A percentile compares a stretch with the other conserved stretches of the same genome.
Evolutionary conservation across 2,797 vertebrate species (phyloP).

Genomic region (Gymnothorax javanicus): DNA sequence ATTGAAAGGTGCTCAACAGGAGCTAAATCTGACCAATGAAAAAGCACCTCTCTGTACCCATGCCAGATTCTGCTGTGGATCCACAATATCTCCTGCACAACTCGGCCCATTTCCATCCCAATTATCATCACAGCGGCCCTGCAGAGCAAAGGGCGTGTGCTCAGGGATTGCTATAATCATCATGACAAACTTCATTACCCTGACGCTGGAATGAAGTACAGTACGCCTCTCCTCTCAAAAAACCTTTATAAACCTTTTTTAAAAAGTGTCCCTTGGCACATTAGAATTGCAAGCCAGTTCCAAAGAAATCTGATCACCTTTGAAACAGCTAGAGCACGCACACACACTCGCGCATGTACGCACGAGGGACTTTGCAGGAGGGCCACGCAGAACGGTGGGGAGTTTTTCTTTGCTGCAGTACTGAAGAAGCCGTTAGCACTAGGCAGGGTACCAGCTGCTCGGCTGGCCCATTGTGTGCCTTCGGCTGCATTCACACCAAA

Average conservation of each 20-base stretch:
- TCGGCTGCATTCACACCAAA: no score
- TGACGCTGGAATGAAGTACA: neutral
- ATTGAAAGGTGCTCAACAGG: neutral
- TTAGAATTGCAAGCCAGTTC: neutral
- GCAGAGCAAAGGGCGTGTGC: neutral
- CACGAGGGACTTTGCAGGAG: neutral
- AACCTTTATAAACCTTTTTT: neutral
- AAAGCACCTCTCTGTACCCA: neutral
- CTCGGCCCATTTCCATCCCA: neutral
- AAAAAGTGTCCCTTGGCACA: neutral
- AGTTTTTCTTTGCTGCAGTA: constrained; percentile 63
- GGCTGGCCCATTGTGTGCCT: constrained; percentile 60
- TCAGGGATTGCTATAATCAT: neutral
- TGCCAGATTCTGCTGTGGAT: neutral
- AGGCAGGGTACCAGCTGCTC: constrained; percentile 72
- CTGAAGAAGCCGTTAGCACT: constrained; percentile 60
- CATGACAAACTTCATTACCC: neutral
- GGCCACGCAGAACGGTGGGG: constrained; percentile 50
- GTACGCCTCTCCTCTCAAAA: no score
- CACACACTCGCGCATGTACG: neutral
- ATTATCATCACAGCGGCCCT: neutral
- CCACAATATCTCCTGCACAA: neutral
- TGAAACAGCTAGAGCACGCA: neutral
- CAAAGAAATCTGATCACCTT: neutral
- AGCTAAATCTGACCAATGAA: neutral